phyloP scores from a whole-genome alignment of 2,797 vertebrate genomes.

The Linurgus olivaceus region DNA sequence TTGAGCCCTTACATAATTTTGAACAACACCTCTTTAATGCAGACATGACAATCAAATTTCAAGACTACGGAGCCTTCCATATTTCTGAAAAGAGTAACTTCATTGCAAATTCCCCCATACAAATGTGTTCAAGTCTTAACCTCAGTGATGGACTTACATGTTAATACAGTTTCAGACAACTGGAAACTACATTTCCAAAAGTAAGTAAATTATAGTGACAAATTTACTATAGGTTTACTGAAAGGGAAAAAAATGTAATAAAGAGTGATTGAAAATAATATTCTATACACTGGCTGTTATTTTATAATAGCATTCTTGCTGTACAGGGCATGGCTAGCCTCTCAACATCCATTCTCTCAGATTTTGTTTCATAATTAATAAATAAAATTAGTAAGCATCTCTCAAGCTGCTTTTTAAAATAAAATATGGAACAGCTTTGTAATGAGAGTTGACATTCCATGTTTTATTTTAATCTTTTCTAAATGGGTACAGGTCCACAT shows the following conservation, averaged over 20 bases:
- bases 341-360: not conserved
- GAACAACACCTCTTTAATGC: not conserved
- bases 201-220: not conserved
- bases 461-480: constrained; percentile 29
- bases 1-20: not conserved
- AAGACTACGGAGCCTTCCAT: not conserved
- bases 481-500: not conserved
- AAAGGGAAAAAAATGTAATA: not conserved
- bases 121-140: not conserved
- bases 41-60: not conserved
- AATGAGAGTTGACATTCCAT: not conserved
- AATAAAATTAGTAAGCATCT: not conserved
- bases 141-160: not conserved
- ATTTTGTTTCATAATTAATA: constrained; percentile 29
- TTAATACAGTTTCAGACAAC: not conserved
- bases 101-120: not conserved
- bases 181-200: not conserved
- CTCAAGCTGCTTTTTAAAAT: constrained; percentile 25
- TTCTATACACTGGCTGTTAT: not conserved
- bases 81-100: not conserved
- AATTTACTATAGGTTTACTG: not conserved
- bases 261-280: not conserved
- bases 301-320: not conserved
- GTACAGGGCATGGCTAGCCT: not conserved
- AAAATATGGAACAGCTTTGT: not conserved